Percentiles rank a stretch among this genome's conserved stretches.
These are phyloP conservation scores for Ostrea denselamellosa DNA, from an alignment of 1,140 invertebrate genomes.

Conservation along the genomic window DNA sequence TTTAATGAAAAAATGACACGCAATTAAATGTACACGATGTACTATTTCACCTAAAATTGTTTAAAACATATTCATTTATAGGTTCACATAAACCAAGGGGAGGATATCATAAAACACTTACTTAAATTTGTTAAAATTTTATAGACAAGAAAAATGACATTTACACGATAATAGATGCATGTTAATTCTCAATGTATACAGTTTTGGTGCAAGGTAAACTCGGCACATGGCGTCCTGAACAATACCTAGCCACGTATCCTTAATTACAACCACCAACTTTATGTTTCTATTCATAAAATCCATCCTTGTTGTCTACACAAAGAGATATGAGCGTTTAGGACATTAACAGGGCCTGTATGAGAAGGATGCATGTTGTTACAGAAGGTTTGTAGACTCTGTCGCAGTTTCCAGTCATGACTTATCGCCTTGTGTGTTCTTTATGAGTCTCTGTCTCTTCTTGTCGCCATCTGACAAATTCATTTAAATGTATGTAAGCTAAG, in stretches of 20 bases:
- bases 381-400: background rate
- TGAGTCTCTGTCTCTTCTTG: background rate
- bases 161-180: background rate
- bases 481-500: background rate
- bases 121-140: no score
- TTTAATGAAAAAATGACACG: no score
- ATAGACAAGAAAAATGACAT: background rate
- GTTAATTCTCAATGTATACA: background rate
- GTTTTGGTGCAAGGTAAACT: background rate
- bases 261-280: background rate
- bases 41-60: no score
- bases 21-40: no score
- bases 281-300: background rate
- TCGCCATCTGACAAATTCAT: background rate
- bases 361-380: background rate
- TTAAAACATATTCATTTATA: no score
- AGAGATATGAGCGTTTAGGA: background rate
- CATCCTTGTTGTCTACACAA: background rate
- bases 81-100: no score
- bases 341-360: background rate
- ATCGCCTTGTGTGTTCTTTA: background rate
- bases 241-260: background rate
- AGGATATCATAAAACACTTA: no score
- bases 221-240: background rate
- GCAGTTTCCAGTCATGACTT: background rate